Percentiles rank a stretch among this genome's conserved stretches.
These are phyloP conservation scores for Caretta caretta DNA, from an alignment of 2,113 vertebrate genomes.

Conservation along the genomic window DNA sequence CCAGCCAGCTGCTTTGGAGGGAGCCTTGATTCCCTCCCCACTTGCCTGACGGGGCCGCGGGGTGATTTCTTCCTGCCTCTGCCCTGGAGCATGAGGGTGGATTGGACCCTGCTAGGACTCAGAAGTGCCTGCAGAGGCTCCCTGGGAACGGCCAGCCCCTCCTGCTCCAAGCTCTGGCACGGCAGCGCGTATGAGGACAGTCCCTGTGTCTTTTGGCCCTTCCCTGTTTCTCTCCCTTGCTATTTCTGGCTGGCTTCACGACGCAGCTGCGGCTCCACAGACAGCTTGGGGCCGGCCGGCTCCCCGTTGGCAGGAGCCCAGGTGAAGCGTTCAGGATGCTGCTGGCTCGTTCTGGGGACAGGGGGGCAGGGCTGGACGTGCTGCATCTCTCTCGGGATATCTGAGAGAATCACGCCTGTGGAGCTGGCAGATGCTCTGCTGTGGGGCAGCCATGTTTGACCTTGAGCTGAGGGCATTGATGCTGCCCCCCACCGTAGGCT, in stretches of 20 bases:
- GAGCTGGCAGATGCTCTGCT: neutral
- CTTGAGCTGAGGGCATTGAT: neutral
- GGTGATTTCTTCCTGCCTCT: neutral
- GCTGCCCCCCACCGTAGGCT: neutral
- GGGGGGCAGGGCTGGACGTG: neutral
- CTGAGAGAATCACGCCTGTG: neutral
- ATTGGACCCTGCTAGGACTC: neutral
- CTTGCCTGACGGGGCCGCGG: rapidly evolving
- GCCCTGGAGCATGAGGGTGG: neutral
- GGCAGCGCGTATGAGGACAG: neutral
- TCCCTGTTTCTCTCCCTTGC: neutral
- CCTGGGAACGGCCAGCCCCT: neutral
- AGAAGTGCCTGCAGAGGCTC: neutral
- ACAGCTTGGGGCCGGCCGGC: slow-evolving; percentile 42
- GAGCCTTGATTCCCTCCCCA: neutral
- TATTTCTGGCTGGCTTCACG: slow-evolving; percentile 29
- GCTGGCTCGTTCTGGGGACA: neutral
- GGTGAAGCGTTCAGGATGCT: slow-evolving; percentile 30
- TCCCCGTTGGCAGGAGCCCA: slow-evolving; percentile 68
- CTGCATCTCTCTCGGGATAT: neutral
- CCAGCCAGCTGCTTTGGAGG: neutral
- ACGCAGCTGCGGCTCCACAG: slow-evolving; percentile 7
- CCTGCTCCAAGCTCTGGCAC: too few relatives aligned
- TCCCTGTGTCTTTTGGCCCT: neutral
- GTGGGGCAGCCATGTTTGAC: neutral